Conservation (phyloP, 2,113 vertebrate species). For the Alexandromys fortis region DNA sequence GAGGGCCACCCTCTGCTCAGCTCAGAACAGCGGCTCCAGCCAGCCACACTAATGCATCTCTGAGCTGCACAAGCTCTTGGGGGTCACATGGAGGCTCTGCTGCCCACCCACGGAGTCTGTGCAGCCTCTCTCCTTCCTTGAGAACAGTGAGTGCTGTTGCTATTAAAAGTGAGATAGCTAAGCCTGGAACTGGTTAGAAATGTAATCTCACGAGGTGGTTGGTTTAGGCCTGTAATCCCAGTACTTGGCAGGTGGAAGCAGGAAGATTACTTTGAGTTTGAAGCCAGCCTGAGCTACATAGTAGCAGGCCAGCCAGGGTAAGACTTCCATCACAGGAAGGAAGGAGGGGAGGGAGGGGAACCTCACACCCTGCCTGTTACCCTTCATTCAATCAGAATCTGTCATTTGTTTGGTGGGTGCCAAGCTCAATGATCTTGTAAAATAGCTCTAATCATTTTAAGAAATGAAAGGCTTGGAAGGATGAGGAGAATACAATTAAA, state of each 20-base stretch:
- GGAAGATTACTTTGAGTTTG: not conserved
- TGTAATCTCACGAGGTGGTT: not conserved
- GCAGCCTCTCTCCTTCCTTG: not conserved
- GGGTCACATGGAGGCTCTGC: not conserved
- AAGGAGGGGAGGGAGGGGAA: not conserved
- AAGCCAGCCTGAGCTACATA: not conserved
- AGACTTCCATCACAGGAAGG: not conserved
- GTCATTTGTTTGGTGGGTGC: not conserved
- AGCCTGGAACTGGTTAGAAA: not conserved
- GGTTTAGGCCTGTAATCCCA: not conserved
- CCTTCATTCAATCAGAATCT: not conserved
- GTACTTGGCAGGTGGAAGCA: no score
- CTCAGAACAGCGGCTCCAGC: not conserved
- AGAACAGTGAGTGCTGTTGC: not conserved
- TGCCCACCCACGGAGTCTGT: accelerated
- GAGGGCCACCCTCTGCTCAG: not conserved
- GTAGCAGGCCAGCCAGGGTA: not conserved
- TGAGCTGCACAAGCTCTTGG: not conserved
- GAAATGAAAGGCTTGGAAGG: not conserved
- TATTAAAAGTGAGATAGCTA: not conserved
- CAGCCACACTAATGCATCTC: no score
- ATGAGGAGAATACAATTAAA: not conserved
- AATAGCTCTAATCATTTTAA: not conserved
- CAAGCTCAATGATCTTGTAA: not conserved
- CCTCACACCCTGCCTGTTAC: not conserved